Conservation (phyloP, 2,113 vertebrate genomes). For the Cariama cristata region DNA sequence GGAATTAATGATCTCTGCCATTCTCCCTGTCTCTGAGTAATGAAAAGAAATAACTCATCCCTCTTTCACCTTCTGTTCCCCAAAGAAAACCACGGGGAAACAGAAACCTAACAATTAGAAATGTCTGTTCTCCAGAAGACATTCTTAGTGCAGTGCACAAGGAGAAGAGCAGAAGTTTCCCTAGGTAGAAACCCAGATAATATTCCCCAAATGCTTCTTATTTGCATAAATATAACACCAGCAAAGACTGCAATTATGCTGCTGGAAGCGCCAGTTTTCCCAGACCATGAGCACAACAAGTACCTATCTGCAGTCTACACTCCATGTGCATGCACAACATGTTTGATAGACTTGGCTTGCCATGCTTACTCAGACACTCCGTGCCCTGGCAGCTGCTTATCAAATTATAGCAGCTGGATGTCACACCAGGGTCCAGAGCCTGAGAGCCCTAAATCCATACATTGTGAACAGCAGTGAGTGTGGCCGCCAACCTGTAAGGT, state of each 20-base stretch:
- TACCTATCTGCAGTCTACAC: accelerated
- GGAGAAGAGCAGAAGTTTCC: not conserved
- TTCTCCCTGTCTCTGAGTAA: not conserved
- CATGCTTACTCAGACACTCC: not conserved
- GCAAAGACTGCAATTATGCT: not conserved
- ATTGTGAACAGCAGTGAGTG: not conserved
- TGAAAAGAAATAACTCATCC: not conserved
- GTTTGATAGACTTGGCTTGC: not conserved
- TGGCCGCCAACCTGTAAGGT: not conserved
- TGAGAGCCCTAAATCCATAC: not conserved
- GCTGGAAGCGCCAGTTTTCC: not conserved
- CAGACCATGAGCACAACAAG: not conserved
- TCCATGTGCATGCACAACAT: accelerated
- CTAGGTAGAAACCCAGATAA: not conserved
- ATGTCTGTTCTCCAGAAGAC: not conserved
- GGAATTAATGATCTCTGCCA: not conserved
- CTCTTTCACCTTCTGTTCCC: not conserved
- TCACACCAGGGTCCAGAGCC: not conserved
- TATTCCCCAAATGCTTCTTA: not conserved
- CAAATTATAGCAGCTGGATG: not conserved
- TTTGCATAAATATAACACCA: not conserved
- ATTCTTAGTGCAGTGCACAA: not conserved
- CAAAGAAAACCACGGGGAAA: not conserved
- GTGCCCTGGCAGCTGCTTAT: not conserved
- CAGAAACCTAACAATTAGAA: not conserved